Conservation (phyloP, 2,888 invertebrate species). For the Drosophila macrothrix region DNA sequence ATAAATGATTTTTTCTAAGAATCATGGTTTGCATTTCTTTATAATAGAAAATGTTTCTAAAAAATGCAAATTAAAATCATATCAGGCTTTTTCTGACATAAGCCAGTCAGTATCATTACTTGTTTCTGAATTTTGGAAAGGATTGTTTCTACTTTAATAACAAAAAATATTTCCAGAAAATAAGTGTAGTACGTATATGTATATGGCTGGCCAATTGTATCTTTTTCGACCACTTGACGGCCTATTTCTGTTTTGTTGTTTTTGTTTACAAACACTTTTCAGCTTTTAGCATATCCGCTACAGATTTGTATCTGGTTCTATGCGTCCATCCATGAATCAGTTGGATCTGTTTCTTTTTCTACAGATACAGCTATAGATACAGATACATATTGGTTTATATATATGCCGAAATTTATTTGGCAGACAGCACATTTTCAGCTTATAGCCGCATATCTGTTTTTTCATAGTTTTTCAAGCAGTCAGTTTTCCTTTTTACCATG, state of each 20-base stretch:
- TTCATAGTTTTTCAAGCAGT: conserved; percentile 41
- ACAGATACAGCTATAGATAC: conserved; percentile 5
- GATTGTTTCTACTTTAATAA: not conserved
- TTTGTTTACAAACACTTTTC: conserved; percentile 69
- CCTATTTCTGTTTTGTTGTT: conserved; percentile 12
- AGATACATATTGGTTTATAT: not conserved
- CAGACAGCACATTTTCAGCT: conserved; percentile 42
- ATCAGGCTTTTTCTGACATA: not conserved
- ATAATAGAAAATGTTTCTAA: not conserved
- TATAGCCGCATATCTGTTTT: conserved; percentile 44
- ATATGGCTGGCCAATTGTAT: not conserved
- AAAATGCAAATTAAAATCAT: not conserved
- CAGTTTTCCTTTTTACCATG: conserved; percentile 34
- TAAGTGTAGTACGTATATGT: not conserved
- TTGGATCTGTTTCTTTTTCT: conserved; percentile 20
- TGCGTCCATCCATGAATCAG: conserved; percentile 34
- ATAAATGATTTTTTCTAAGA: not conserved
- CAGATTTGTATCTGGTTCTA: conserved; percentile 38
- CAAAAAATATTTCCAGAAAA: not conserved
- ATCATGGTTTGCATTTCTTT: not conserved
- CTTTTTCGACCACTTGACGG: conserved; percentile 22
- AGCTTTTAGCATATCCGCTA: conserved; percentile 51
- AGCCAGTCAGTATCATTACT: not conserved
- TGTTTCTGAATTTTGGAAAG: not conserved
- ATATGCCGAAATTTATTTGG: conserved; percentile 48